Evolutionary conservation across 2,113 vertebrate species (phyloP), one percentile per base, ranked within the genome.

Genomic region (Bothrops jararaca): DNA sequence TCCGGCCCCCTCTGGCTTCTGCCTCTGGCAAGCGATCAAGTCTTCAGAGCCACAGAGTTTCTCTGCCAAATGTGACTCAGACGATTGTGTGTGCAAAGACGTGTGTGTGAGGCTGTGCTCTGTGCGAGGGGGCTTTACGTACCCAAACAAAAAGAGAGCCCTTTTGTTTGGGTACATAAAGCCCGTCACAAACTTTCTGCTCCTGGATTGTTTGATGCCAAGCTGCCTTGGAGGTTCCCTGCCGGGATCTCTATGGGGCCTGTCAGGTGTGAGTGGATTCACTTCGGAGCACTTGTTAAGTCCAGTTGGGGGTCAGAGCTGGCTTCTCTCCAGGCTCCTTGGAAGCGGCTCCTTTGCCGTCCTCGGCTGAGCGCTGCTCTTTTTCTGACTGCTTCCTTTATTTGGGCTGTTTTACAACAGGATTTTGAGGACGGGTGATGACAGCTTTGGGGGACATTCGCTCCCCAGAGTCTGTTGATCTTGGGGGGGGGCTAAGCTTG

Each of bases 221-320:
- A 0, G 45, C 93, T 95, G 39, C 92, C 94, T 93, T 52, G 92
- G 94, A 93, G 95, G 90, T 94, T 96, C 95, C 95, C 95, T 94
- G 80, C 90, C 69, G 24, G 94, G 94, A 96, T 93, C 96, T 96
- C 96, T 96, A 95, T 96, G 95, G 96, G 95, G 94, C 93, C 94
- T 34, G 96, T 96, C 96, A 95, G 88, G 34, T 96, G 96, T 0
- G 74, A 96, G 95, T 95, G 96, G 95, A 96, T 96, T 96, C 95
- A 54, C 95, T 97, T 96, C 96, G 95, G 96, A 96, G 95, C 96
- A 94, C 96, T 96, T 93, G 94, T 95, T 97, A 96, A 96, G 94
- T 95, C 95, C 95, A 96, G 96, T 94, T 95, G 95, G 96, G 96
- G 96, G 97, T 97, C 96, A 96, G 96, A 96, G 94, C 93, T 96